phyloP scores from a whole-genome alignment of 2,113 vertebrate genomes.

The Laticauda laticaudata region DNA sequence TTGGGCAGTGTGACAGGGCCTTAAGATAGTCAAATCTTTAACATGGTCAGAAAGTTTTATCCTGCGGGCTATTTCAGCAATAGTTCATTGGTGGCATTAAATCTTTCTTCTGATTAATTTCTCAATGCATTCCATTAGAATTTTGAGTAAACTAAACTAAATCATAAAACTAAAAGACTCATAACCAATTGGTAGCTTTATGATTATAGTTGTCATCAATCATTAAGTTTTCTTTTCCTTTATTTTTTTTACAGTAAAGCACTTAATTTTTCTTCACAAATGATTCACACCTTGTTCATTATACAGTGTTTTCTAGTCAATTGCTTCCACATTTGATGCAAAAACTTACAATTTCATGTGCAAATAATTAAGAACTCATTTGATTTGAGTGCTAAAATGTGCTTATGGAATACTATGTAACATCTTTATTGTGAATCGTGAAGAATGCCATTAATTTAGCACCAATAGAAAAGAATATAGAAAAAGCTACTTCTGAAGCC shows the following conservation, averaged over 20 bases:
- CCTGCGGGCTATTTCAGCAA: conserved; percentile 45
- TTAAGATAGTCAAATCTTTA: conserved; percentile 40
- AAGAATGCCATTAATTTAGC: background rate
- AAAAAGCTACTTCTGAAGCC: too few relatives aligned
- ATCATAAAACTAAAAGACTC: conserved; percentile 56
- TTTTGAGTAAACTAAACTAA: conserved; percentile 59
- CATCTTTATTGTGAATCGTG: background rate
- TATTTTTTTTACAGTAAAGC: conserved; percentile 37
- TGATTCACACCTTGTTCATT: conserved; percentile 19
- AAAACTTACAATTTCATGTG: conserved; percentile 7
- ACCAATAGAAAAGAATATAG: background rate
- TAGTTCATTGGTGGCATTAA: conserved; percentile 42
- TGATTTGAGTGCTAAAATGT: fast-evolving
- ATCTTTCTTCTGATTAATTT: conserved; percentile 57
- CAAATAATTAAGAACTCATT: background rate
- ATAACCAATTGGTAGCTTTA: conserved; percentile 55
- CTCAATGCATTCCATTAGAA: conserved; percentile 48
- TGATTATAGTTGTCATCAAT: conserved; percentile 47
- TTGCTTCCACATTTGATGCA: conserved; percentile 26
- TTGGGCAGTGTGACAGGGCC: too few relatives aligned
- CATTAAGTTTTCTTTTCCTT: conserved; percentile 64
- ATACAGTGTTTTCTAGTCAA: conserved; percentile 15
- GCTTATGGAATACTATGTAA: background rate
- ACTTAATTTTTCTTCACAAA: conserved; percentile 34
- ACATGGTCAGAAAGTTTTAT: conserved; percentile 37